Evolutionary conservation across 2,113 vertebrate genomes (phyloP).

Genomic region (Nesoenas mayeri): DNA sequence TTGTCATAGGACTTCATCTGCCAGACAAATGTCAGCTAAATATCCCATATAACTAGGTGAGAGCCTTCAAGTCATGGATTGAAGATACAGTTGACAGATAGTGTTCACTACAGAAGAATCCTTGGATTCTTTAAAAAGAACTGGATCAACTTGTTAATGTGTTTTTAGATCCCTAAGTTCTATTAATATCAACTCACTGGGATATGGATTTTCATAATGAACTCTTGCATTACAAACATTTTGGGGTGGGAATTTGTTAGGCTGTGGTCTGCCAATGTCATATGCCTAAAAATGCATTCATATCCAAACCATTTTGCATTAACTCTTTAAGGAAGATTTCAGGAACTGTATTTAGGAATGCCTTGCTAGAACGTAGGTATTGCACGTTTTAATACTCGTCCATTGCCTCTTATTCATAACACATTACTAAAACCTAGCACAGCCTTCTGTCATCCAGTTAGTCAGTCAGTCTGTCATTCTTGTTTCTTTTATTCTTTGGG

Average conservation of each 20-base stretch:
- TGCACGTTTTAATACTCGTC: background rate
- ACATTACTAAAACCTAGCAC: background rate
- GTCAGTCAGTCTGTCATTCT: background rate
- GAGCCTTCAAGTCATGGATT: background rate
- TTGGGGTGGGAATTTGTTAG: background rate
- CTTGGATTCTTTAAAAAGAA: background rate
- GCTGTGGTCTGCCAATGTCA: background rate
- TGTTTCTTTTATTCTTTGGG: background rate
- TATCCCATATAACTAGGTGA: background rate
- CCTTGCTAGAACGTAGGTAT: background rate
- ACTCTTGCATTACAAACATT: background rate
- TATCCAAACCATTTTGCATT: background rate
- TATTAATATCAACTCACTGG: background rate
- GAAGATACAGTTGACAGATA: background rate
- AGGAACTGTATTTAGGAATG: background rate
- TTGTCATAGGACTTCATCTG: background rate
- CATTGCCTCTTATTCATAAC: background rate
- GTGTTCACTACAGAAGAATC: background rate
- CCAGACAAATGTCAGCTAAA: background rate
- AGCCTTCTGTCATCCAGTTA: background rate
- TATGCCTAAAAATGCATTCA: background rate
- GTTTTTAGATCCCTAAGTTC: background rate
- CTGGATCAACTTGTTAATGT: background rate
- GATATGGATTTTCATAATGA: background rate
- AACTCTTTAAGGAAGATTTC: background rate